These are phyloP conservation scores for Todus mexicanus DNA, from an alignment of 2,797 vertebrate species.

Conservation along the genomic window DNA sequence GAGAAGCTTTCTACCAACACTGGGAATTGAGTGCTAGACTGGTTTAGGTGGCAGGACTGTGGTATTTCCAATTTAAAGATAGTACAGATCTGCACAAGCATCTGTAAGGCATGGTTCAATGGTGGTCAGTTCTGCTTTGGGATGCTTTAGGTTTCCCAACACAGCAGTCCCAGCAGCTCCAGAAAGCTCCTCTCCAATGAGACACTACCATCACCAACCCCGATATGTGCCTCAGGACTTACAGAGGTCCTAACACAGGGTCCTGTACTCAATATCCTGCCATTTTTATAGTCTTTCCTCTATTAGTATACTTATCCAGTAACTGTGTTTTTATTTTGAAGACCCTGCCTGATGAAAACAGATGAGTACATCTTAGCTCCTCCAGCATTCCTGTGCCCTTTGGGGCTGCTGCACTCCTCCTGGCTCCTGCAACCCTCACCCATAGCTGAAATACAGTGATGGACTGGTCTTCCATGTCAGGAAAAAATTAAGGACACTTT, in stretches of 20 bases:
- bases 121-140: not conserved
- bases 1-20: not conserved
- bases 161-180: not conserved
- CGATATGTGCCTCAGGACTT: not conserved
- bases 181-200: not conserved
- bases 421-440: not conserved
- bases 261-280: not conserved
- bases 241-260: not conserved
- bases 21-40: not conserved
- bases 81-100: not conserved
- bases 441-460: not conserved
- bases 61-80: not conserved
- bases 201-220: not conserved
- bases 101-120: not conserved
- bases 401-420: rapidly evolving
- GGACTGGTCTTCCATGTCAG: not conserved
- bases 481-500: not conserved
- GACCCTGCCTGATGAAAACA: not conserved
- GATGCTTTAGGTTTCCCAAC: not conserved
- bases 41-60: not conserved
- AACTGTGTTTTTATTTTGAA: not conserved
- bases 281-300: not conserved
- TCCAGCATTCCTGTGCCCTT: no score
- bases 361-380: not conserved
- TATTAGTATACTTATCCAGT: not conserved